phyloP scores from a whole-genome alignment of 1,140 invertebrate species.

The Drosophila orena region DNA sequence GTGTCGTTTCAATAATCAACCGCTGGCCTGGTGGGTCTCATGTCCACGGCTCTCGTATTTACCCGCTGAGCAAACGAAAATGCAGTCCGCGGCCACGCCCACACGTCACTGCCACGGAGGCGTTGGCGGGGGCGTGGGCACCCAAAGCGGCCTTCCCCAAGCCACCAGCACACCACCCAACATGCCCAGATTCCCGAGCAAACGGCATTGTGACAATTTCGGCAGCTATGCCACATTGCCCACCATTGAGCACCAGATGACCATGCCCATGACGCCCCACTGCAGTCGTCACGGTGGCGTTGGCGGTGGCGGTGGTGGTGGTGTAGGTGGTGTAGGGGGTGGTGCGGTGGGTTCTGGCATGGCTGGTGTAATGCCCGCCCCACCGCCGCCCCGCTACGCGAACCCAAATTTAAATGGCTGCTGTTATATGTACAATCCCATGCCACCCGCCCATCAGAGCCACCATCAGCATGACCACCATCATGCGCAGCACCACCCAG shows the following conservation, averaged over 20 bases:
- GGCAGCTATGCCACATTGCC: constrained; percentile 79
- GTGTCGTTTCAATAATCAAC: constrained; percentile 82
- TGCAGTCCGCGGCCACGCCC: constrained; percentile 43
- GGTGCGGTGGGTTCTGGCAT: constrained; percentile 4
- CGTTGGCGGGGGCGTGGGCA: constrained; percentile 2
- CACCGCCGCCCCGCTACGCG: constrained; percentile 57
- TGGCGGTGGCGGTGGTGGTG: background rate
- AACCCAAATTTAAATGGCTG: constrained; percentile 60
- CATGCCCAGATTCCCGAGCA: constrained; percentile 58
- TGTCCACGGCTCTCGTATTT: constrained; percentile 79
- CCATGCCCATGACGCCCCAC: constrained; percentile 33
- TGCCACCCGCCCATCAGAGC: constrained; percentile 10
- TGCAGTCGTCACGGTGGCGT: constrained; percentile 63
- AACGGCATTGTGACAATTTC: constrained; percentile 75
- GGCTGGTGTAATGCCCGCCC: constrained; percentile 19
- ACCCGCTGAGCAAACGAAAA: constrained; percentile 43
- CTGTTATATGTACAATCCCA: constrained; percentile 72
- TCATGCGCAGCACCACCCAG: constrained; percentile 11
- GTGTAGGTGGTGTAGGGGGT: constrained; percentile 1
- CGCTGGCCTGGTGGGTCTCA: constrained; percentile 81
- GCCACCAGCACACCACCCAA: constrained; percentile 18
- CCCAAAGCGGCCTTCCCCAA: background rate
- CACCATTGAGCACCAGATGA: constrained; percentile 58
- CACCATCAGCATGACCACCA: constrained; percentile 25
- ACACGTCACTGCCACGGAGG: constrained; percentile 46